Base-by-base conservation (phyloP, 1,140 invertebrate genomes). In the Ephestia elutella region DNA sequence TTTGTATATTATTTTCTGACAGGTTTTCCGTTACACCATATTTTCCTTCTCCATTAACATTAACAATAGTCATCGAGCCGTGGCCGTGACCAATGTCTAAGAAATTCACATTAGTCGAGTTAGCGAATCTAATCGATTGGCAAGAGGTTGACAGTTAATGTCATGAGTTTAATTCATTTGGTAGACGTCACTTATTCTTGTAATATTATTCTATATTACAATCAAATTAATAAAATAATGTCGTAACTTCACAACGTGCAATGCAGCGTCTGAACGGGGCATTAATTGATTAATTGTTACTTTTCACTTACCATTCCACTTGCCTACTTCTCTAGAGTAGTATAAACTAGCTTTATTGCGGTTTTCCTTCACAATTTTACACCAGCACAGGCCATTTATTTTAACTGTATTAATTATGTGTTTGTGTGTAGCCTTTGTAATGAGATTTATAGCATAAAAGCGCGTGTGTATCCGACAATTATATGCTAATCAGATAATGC, bases 391-490 rank as follows among this genome's bases (percentile, higher is more conserved):
- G 30, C 55, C 54, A 58, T 65, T 69, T 59, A 59, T 60, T 66
- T 61, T 60, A 59, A n/a, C 38, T 44, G 15, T 44, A 44, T 44
- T 44, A 53, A 58, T 54, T n/a, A 28, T 54, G 19, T 50, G 35
- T 59, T 28, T 54, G 57, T 49, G 48, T 21, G 54, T 53, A 44
- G 56, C 61, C 66, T 70, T 71, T 68, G 68, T 70, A 62, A 50
- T 51, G 66, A 71, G 78, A 81, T 81, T 81, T 81, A 81, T 63
- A 17, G 62, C 68, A 63, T 50, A 59, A 65, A 67, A 69, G 63
- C 63, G 74, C 60, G 63, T 65, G 65, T 63, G 70, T 66, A 73
- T 63, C 70, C 70, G 66, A 78, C 78, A 76, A 81, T 81, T 78
- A 81, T 78, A 81, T 81, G 71, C 63, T 73, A 81, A 79, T 78